Percentiles rank a stretch among this genome's conserved stretches.
phyloP scores from a whole-genome alignment of 2,113 vertebrate species.

The Willisornis vidua region DNA sequence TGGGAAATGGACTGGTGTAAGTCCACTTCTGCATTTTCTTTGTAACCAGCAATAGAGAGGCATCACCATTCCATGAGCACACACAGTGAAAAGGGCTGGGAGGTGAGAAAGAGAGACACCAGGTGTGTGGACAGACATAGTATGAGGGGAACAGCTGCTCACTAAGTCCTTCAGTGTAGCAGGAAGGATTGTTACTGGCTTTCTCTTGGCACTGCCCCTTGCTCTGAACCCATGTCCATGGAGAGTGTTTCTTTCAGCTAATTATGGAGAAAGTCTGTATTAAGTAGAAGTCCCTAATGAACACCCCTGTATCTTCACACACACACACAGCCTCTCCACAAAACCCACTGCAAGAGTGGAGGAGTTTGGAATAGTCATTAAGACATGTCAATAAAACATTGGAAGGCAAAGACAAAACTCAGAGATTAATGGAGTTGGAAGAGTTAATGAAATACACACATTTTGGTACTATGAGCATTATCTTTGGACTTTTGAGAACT shows the following conservation, averaged over 20 bases:
- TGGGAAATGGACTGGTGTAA: background rate
- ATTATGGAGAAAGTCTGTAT: background rate
- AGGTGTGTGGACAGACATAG: too few relatives aligned
- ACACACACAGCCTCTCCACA: background rate
- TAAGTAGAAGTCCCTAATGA: background rate
- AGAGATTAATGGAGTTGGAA: background rate
- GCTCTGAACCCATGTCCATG: background rate
- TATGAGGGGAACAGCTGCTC: background rate
- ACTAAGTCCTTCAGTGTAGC: background rate
- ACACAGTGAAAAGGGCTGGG: background rate
- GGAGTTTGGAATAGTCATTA: background rate
- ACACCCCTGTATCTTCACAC: background rate
- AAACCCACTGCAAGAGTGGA: background rate
- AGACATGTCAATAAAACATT: background rate
- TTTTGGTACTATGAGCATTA: background rate
- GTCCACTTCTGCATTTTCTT: background rate
- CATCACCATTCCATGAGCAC: background rate
- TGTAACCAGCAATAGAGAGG: background rate
- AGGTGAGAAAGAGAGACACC: background rate
- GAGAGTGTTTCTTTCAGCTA: background rate
- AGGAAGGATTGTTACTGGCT: background rate
- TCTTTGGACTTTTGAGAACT: background rate
- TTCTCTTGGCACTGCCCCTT: background rate
- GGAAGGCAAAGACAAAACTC: background rate
- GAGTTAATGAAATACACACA: background rate